phyloP scores from a whole-genome alignment of 2,797 vertebrate genomes.

The Acanthornis magna region DNA sequence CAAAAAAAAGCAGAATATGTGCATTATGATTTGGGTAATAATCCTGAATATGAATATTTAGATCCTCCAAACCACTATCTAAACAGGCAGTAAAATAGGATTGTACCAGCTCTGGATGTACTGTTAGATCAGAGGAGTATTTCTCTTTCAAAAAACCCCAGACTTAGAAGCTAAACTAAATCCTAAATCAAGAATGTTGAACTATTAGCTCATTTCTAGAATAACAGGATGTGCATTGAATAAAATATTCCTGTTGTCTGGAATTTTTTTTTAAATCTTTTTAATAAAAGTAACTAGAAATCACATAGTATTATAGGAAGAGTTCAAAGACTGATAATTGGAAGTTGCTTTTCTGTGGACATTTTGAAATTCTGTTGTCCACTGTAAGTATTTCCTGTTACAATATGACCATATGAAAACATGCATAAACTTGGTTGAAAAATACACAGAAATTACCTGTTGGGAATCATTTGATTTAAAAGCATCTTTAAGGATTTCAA shows the following conservation, averaged over 20 bases:
- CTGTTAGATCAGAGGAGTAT: neutral
- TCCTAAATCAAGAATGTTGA: neutral
- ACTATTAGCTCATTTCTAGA: neutral
- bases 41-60: neutral
- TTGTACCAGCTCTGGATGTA: neutral
- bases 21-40: neutral
- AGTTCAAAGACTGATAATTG: neutral
- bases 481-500: slow-evolving; percentile 98
- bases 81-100: neutral
- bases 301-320: neutral
- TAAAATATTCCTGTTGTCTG: accelerated
- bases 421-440: neutral
- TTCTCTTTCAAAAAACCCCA: neutral
- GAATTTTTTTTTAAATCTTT: neutral
- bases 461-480: slow-evolving; percentile 98
- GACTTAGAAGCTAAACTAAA: neutral
- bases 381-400: neutral
- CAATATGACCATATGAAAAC: neutral
- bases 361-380: neutral
- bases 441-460: slow-evolving; percentile 81
- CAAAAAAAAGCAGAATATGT: neutral
- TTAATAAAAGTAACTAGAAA: neutral
- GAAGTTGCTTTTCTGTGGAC: neutral
- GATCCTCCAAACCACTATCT: neutral
- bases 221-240: neutral